phyloP scores from a whole-genome alignment of 2,888 invertebrate species.

The Nephrotoma appendiculata region DNA sequence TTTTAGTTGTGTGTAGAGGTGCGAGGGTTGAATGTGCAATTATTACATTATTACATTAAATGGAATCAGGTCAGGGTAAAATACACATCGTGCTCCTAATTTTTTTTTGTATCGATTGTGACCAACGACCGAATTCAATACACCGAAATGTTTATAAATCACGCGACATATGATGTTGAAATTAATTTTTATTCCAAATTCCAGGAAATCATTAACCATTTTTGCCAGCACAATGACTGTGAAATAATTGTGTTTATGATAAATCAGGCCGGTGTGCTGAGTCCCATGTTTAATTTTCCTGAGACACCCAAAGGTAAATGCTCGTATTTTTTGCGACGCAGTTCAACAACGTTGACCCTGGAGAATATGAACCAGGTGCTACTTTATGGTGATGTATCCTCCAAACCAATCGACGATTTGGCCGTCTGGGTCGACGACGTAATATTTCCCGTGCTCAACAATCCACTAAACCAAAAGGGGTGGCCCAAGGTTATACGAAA shows the following conservation, averaged over 20 bases:
- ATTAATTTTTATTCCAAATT: conserved; percentile 4
- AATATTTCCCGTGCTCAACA: conserved; percentile 55
- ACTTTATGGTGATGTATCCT: conserved; percentile 56
- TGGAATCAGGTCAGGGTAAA: not conserved
- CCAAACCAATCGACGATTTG: conserved; percentile 54
- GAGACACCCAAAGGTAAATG: conserved; percentile 35
- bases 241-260: conserved; percentile 44
- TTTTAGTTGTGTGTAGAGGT: not conserved
- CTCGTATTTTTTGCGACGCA: conserved; percentile 57
- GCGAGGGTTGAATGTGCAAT: not conserved
- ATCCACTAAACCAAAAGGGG: conserved; percentile 49
- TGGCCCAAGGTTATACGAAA: conserved; percentile 61
- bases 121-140: not conserved
- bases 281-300: conserved; percentile 48
- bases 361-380: conserved; percentile 38
- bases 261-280: conserved; percentile 45
- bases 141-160: not conserved
- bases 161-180: not conserved
- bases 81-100: not conserved
- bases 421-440: conserved; percentile 55
- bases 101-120: not conserved
- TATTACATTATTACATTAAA: not conserved
- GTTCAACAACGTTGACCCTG: conserved; percentile 43
- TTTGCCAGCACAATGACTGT: conserved; percentile 32
- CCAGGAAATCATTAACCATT: conserved; percentile 38